Evolutionary conservation across 2,888 invertebrate species (phyloP).

Genomic region (Portevinia maculata): DNA sequence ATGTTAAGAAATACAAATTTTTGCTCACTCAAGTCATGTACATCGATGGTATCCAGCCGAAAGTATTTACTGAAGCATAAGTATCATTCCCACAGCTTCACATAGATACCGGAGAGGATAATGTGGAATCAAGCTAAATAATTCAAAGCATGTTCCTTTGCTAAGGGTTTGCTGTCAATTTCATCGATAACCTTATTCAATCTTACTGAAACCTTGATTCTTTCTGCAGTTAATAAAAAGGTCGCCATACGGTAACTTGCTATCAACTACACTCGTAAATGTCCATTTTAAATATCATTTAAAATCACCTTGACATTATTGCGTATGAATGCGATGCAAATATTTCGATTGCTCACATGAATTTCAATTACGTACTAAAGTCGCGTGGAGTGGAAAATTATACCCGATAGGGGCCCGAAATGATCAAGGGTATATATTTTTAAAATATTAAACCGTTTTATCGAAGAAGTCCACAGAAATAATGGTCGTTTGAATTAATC

Average conservation of each 20-base stretch:
- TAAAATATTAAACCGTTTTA: too few species aligned
- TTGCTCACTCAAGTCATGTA: not conserved
- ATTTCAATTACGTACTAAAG: constrained; percentile 21
- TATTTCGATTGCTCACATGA: constrained; percentile 48
- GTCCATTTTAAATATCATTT: constrained; percentile 14
- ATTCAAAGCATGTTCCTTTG: too few species aligned
- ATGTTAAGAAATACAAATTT: not conserved
- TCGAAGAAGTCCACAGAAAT: too few species aligned
- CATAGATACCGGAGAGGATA: not conserved
- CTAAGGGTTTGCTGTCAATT: too few species aligned
- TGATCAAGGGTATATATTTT: too few species aligned
- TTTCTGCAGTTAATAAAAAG: not conserved
- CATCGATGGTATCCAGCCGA: not conserved
- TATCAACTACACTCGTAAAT: constrained; percentile 1
- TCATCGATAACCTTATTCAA: not conserved
- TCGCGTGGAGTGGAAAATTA: constrained; percentile 31
- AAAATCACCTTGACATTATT: constrained; percentile 11
- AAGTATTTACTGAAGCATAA: not conserved
- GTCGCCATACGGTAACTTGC: not conserved
- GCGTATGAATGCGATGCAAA: constrained; percentile 17
- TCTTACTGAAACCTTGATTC: not conserved
- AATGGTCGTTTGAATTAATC: too few species aligned
- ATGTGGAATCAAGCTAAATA: too few species aligned
- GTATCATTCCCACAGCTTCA: not conserved
- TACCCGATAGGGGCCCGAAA: too few species aligned